Evolutionary conservation across 1,140 invertebrate genomes (phyloP), one percentile per base, ranked within the genome.

Genomic region (Pseudachorutes palmiensis): DNA sequence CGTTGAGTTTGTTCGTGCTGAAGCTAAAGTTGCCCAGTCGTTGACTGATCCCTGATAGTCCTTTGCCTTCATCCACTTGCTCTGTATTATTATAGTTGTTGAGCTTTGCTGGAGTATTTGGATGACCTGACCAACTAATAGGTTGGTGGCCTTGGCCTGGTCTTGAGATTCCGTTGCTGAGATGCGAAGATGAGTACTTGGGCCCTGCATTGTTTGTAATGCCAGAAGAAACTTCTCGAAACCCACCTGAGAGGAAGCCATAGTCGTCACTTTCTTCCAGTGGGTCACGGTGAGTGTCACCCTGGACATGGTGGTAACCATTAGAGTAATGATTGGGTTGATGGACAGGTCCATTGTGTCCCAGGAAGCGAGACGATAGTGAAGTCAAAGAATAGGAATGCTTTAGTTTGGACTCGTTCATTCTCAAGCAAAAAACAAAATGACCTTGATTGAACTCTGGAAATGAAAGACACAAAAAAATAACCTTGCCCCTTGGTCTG

Each of bases 301-400:
- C 45, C 2, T 61, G 61, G n/a, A 41, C 31, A 31, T 63, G 66
- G 41, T 68, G 48, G 3, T 51, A 41, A 16, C 5, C 2, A 29
- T 64, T 45, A 45, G 41, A 9, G 24, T 64, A n/a, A n/a, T 33
- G 60, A 19, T 57, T 31, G 62, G 16, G 48, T 2, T 26, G 24
- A 30, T 2, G 22, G 2, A 2, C 30, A 24, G 22, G n/a, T 22
- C 51, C 57, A 31, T 65, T 45, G 33, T 60, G 57, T 33, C 51
- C 31, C 49, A 71, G 70, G 51, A 68, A 68, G 36, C 70, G 16
- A 2, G 70, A 65, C 14, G 70, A 71, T 3, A 71, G 62, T 30
- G 70, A 71, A 45, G 70, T 71, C 31, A 71, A 57, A 32, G 70
- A 71, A 51, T 71, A 71, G 51, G 70, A 71, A 51, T 71, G 70